Percentiles rank a stretch among this genome's conserved stretches.
phyloP scores from a whole-genome alignment of 2,113 vertebrate species.

The Pelvicachromis taeniatus region DNA sequence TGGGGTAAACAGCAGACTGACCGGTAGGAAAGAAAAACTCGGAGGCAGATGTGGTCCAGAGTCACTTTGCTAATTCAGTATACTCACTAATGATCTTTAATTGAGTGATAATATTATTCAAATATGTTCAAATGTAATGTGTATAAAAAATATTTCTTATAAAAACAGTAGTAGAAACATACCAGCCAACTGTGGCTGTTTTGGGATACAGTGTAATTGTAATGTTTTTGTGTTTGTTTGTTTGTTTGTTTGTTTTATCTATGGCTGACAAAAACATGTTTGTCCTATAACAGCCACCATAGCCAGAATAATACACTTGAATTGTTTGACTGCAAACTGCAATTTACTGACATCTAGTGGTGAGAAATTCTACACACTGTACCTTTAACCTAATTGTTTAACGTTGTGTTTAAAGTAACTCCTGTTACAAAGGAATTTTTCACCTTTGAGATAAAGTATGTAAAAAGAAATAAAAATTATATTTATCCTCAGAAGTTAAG shows the following conservation, averaged over 20 bases:
- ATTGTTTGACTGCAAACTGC: not conserved
- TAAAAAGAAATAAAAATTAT: not conserved
- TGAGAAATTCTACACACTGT: accelerated
- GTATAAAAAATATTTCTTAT: not conserved
- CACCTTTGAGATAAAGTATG: not conserved
- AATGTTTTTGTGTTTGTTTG: not conserved
- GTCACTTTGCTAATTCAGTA: too few relatives aligned
- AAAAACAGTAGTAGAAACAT: not conserved
- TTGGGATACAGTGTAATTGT: not conserved
- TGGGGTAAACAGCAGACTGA: too few relatives aligned
- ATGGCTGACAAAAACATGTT: not conserved
- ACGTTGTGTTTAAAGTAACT: not conserved
- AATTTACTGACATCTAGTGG: not conserved
- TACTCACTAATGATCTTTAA: not conserved
- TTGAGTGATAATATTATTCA: not conserved
- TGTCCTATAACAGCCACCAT: not conserved
- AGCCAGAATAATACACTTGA: not conserved
- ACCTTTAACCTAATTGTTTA: not conserved
- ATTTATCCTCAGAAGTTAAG: not conserved
- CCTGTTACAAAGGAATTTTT: not conserved
- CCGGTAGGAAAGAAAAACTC: too few relatives aligned
- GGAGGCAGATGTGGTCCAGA: too few relatives aligned
- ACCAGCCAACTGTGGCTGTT: not conserved
- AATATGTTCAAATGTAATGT: not conserved
- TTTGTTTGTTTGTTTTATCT: too few relatives aligned